Percentiles rank a stretch among this genome's conserved stretches.
Conservation (phyloP, 2,797 vertebrate species). For the Poliocrania exsul region DNA sequence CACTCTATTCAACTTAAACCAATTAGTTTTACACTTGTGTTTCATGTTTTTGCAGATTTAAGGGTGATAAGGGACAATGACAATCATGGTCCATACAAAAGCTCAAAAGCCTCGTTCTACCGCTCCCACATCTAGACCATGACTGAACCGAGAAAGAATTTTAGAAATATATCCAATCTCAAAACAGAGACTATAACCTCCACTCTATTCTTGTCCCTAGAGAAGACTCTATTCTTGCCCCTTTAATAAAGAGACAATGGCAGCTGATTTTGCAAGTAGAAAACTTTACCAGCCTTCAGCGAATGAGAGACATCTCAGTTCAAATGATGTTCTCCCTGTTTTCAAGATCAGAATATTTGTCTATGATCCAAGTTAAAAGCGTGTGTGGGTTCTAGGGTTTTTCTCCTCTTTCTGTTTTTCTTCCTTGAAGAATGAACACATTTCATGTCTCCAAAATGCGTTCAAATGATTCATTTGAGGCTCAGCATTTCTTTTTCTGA, state of each 20-base stretch:
- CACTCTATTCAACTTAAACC: neutral
- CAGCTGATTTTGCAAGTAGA: neutral
- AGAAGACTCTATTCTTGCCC: neutral
- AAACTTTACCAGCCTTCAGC: neutral
- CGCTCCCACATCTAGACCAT: neutral
- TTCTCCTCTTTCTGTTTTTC: neutral
- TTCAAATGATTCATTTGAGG: neutral
- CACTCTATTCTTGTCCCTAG: neutral
- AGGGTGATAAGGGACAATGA: neutral
- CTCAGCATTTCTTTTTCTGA: neutral
- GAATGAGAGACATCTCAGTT: neutral
- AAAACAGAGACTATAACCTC: neutral
- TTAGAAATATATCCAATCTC: neutral
- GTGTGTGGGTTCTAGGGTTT: rapidly evolving
- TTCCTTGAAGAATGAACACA: neutral
- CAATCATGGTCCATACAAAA: neutral
- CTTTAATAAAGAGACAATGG: neutral
- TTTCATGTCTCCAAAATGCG: neutral
- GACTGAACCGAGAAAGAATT: neutral
- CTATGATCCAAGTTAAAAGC: neutral
- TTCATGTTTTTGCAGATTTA: neutral
- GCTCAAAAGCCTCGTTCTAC: neutral
- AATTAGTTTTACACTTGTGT: neutral
- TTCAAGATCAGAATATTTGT: neutral
- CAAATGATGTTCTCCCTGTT: neutral